These are phyloP conservation scores for Aleiodes leptofemur DNA, from an alignment of 2,888 invertebrate species.

Conservation along the genomic window DNA sequence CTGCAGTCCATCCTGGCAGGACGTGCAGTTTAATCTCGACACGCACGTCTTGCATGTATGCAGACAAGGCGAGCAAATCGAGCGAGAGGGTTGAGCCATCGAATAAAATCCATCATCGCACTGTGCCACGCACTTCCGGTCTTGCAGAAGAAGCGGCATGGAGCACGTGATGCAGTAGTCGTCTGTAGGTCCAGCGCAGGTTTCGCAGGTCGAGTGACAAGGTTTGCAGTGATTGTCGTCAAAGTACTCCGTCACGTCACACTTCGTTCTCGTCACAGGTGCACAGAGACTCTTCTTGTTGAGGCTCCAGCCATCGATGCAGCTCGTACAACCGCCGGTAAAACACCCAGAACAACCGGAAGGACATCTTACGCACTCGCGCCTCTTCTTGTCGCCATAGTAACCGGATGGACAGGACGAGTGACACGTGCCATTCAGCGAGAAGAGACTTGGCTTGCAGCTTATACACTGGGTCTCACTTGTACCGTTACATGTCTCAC, in stretches of 20 bases:
- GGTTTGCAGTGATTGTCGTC: slow-evolving; percentile 83
- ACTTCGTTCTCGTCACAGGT: slow-evolving; percentile 82
- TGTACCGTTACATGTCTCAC: slow-evolving; percentile 88
- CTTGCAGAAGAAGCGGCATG: slow-evolving; percentile 84
- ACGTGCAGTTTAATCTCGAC: slow-evolving; percentile 87
- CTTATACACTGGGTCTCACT: slow-evolving; percentile 88
- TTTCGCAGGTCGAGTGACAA: slow-evolving; percentile 88
- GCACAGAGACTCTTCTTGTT: slow-evolving; percentile 87
- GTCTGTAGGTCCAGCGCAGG: slow-evolving; percentile 88
- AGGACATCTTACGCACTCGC: slow-evolving; percentile 88
- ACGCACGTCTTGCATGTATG: slow-evolving; percentile 88
- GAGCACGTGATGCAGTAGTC: slow-evolving; percentile 85
- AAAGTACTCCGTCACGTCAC: slow-evolving; percentile 81
- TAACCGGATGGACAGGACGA: slow-evolving; percentile 84
- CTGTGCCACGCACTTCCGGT: slow-evolving; percentile 84
- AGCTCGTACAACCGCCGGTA: slow-evolving; percentile 84
- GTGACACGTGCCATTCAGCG: slow-evolving; percentile 84
- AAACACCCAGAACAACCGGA: slow-evolving; percentile 87
- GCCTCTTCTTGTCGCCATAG: slow-evolving; percentile 86
- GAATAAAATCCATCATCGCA: slow-evolving; percentile 87
- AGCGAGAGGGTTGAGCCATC: slow-evolving; percentile 77
- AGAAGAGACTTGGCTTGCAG: slow-evolving; percentile 85
- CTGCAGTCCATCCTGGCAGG: slow-evolving; percentile 85
- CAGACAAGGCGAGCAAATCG: slow-evolving; percentile 84
- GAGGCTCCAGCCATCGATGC: slow-evolving; percentile 84